Percentiles rank a stretch among this genome's conserved stretches.
These are phyloP conservation scores for Papilio polyxenes DNA, from an alignment of 1,140 invertebrate genomes.

Conservation along the genomic window DNA sequence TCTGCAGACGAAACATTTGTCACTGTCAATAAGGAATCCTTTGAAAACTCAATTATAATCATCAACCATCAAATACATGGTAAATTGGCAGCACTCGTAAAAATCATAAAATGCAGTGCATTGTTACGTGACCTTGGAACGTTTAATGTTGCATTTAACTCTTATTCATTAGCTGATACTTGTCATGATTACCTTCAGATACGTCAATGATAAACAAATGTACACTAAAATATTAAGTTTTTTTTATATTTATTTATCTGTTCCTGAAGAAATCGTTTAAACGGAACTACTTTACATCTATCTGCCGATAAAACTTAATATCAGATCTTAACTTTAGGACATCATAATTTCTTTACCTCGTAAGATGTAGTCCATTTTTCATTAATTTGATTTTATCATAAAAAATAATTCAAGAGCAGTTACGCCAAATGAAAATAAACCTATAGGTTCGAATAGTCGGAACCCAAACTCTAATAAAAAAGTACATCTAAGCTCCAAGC, in stretches of 20 bases:
- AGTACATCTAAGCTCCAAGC: neutral
- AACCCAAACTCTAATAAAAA: neutral
- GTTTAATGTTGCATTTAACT: slow-evolving; percentile 20
- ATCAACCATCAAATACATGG: neutral
- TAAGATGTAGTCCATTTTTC: neutral
- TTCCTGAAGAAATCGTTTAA: neutral
- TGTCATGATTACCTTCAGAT: slow-evolving; percentile 26
- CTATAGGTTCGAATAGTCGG: neutral
- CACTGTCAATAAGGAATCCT: neutral
- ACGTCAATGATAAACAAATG: neutral
- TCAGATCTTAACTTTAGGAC: neutral
- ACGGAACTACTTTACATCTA: no score
- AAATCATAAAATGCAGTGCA: slow-evolving; percentile 21
- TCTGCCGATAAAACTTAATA: neutral
- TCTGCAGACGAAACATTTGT: neutral
- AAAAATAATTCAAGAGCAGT: neutral
- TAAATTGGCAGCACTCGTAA: slow-evolving; percentile 16
- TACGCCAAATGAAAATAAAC: neutral
- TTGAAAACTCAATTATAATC: slow-evolving; percentile 16
- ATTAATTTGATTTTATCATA: neutral
- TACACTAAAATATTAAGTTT: neutral
- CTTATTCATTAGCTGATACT: slow-evolving; percentile 12
- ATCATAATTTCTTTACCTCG: no score
- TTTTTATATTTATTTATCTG: neutral
- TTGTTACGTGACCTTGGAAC: slow-evolving; percentile 11